phyloP scores from a whole-genome alignment of 1,140 invertebrate genomes.

The Brachystomella parvula region DNA sequence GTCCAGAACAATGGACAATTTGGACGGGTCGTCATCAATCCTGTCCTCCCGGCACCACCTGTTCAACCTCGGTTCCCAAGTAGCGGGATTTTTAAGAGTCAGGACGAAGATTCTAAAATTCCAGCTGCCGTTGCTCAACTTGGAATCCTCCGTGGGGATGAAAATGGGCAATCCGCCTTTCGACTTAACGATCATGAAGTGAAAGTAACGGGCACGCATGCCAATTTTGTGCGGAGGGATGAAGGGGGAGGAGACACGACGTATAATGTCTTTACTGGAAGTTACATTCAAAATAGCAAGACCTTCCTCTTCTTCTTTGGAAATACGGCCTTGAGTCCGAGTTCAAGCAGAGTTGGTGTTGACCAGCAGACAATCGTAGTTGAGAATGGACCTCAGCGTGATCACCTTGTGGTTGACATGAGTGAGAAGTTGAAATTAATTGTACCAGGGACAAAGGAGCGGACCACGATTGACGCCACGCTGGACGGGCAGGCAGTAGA shows the following conservation, averaged over 20 bases:
- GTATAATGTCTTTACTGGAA: conserved; percentile 42
- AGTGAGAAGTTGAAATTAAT: conserved; percentile 38
- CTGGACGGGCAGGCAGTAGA: conserved; percentile 39
- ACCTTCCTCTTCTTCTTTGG: conserved; percentile 43
- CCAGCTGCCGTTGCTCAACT: conserved; percentile 32
- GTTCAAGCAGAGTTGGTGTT: conserved; percentile 7
- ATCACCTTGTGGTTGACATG: conserved; percentile 40
- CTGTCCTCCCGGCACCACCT: background rate
- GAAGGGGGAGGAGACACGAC: conserved; percentile 29
- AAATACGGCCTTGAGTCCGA: conserved; percentile 37
- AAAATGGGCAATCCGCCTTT: conserved; percentile 23
- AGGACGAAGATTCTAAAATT: conserved; percentile 39
- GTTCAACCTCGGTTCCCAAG: conserved; percentile 18
- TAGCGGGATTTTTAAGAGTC: conserved; percentile 23
- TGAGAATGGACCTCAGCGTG: conserved; percentile 30
- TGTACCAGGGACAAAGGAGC: conserved; percentile 34
- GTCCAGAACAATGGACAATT: conserved; percentile 1
- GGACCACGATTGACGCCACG: conserved; percentile 30
- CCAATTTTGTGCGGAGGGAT: conserved; percentile 38
- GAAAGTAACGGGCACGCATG: conserved; percentile 24
- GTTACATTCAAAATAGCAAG: conserved; percentile 39
- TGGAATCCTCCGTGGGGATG: conserved; percentile 25
- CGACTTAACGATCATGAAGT: conserved; percentile 37
- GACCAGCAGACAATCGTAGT: conserved; percentile 30
- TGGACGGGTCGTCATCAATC: conserved; percentile 1